These are phyloP conservation scores for Epinephelus cyanopodus DNA, from an alignment of 2,113 vertebrate genomes.

Conservation along the genomic window DNA sequence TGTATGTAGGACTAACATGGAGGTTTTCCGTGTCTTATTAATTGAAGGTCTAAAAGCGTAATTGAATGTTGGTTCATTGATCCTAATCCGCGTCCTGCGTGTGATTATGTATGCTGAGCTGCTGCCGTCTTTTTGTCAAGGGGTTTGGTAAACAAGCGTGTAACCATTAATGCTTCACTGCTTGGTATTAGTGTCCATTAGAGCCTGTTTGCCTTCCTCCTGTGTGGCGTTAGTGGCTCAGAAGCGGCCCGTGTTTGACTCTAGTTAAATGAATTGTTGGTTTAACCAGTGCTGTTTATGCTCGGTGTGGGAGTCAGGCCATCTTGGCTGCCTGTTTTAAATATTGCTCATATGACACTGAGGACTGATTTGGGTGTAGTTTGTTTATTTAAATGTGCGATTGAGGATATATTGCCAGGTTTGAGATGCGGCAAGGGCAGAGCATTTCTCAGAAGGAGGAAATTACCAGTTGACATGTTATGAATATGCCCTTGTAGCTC, in stretches of 20 bases:
- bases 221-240: conserved; percentile 1
- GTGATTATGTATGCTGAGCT: conserved; percentile 24
- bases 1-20: not conserved
- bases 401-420: not conserved
- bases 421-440: conserved; percentile 22
- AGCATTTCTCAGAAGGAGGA: conserved; percentile 10
- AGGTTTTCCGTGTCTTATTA: conserved; percentile 15
- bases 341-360: conserved; percentile 42
- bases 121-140: conserved; percentile 44
- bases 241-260: conserved; percentile 29
- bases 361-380: conserved; percentile 56
- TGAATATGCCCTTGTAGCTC: conserved; percentile 1
- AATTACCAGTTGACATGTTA: conserved; percentile 5
- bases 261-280: conserved; percentile 52
- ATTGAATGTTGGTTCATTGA: conserved; percentile 36
- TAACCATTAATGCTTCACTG: conserved; percentile 39
- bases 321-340: conserved; percentile 51
- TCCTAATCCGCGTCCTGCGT: conserved; percentile 28
- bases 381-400: conserved; percentile 68
- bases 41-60: conserved; percentile 30
- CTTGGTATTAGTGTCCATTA: conserved; percentile 49
- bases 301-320: not conserved
- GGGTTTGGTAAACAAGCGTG: conserved; percentile 39
- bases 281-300: conserved; percentile 34
- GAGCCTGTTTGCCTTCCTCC: conserved; percentile 20